A percentile compares a stretch with the other conserved stretches of the same genome.
phyloP scores from a whole-genome alignment of 2,113 vertebrate genomes.

The Oreochromis niloticus region DNA sequence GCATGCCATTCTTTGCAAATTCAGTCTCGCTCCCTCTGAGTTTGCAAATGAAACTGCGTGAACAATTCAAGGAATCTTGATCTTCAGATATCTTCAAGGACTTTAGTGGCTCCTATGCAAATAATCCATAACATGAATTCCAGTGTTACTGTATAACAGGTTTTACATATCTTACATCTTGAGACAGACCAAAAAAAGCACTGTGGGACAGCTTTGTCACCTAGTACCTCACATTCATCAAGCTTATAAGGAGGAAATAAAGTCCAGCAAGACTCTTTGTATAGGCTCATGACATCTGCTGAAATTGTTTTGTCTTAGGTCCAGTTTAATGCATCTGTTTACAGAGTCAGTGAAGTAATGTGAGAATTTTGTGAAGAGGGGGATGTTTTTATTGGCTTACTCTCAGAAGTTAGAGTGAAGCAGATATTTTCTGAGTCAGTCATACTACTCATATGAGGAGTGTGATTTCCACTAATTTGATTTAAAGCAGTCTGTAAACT shows the following conservation, averaged over 20 bases:
- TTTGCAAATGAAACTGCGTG: neutral
- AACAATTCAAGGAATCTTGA: neutral
- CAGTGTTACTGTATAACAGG: neutral
- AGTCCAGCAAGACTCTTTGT: neutral
- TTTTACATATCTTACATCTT: neutral
- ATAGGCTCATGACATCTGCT: neutral
- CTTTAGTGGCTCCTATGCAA: neutral
- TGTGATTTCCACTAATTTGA: neutral
- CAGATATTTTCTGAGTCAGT: neutral
- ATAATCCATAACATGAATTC: neutral
- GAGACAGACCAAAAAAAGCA: neutral
- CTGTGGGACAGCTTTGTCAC: neutral
- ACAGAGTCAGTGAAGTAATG: neutral
- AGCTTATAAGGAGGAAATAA: neutral
- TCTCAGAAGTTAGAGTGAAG: neutral
- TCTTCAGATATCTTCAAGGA: neutral
- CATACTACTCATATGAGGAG: neutral
- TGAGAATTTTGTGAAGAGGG: neutral
- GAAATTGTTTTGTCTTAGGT: neutral
- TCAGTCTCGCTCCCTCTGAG: neutral
- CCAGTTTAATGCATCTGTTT: neutral
- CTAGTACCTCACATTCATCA: neutral
- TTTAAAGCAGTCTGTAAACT: neutral
- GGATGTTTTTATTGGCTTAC: neutral
- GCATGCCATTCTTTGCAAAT: neutral